Evolutionary conservation across 2,888 invertebrate species (phyloP), one percentile per base, ranked within the genome.

Genomic region (Teinopalpus imperialis): DNA sequence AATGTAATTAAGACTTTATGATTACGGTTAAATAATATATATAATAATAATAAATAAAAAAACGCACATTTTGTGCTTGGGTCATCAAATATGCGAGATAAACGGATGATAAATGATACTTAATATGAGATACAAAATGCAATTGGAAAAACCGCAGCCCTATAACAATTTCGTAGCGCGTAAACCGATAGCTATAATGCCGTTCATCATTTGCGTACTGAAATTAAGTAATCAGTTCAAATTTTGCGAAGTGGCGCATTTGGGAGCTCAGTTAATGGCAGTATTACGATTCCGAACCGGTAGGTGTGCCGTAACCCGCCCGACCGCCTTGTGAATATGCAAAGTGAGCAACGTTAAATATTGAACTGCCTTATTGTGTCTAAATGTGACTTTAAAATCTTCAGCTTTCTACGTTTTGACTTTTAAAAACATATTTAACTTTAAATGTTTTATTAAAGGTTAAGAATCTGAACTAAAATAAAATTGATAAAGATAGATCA

Each of bases 291-390:
- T 79, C 75, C 60, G 63, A 69, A 74, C 67, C 69, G 69, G 70
- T 68, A 72, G 73, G 71, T 68, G 71, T 64, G 66, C 68, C 69
- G 66, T 63, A 60, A 58, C 64, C 69, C 66, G 60, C 59, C 69
- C 69, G 65, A 68, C 74, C 77, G 61, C 77, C 79, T 76, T 72
- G 67, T 83, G 76, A 79, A 80, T 82, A 83, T 83, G 81, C 81
- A 80, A 78, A 81, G 73, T 69, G 75, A 68, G 65, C 73, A 63
- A 67, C 68, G 71, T 74, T 73, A 77, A 78, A 81, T 76, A 79
- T 79, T 72, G 71, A 66, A 71, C 74, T 63, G 61, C 68, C 73
- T 61, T 71, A 67, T 73, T 71, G 67, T 63, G 63, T 59, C 63
- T 62, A 69, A 75, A 72, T 63, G 63, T 57, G 49, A 54, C 56